phyloP scores from a whole-genome alignment of 1,140 invertebrate genomes.

The Meloidogyne hapla region DNA sequence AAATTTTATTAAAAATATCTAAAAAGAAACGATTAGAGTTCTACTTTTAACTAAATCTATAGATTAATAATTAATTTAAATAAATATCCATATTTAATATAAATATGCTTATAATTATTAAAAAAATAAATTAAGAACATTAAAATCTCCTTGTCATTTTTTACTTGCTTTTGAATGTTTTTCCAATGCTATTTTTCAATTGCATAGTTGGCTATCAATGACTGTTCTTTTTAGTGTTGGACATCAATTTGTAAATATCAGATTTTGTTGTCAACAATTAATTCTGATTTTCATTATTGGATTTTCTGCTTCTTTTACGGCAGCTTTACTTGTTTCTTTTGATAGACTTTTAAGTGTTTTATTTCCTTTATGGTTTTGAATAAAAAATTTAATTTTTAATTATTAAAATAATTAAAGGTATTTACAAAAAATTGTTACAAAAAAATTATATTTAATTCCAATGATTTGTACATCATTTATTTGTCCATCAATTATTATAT shows the following conservation, averaged over 20 bases:
- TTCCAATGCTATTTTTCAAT: not conserved
- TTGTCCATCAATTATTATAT: not conserved
- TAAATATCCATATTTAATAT: not conserved
- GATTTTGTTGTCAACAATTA: slow-evolving; percentile 1
- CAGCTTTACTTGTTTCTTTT: slow-evolving; percentile 11
- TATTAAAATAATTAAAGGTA: not conserved
- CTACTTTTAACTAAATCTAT: too few relatives aligned
- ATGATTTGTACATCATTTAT: slow-evolving; percentile 8
- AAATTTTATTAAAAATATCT: not conserved
- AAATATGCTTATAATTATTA: not conserved
- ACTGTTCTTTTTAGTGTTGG: not conserved
- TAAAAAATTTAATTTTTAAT: not conserved
- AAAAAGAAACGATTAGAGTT: not conserved
- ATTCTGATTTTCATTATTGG: slow-evolving; percentile 8
- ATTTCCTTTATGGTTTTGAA: slow-evolving; percentile 14
- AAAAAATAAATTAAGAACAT: not conserved
- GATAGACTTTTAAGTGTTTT: slow-evolving; percentile 15
- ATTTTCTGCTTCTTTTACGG: not conserved
- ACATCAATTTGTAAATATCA: not conserved
- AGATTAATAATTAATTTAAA: not conserved
- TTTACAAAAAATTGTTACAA: not conserved
- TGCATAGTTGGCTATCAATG: slow-evolving; percentile 1
- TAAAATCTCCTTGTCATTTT: slow-evolving; percentile 18
- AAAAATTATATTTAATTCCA: not conserved
- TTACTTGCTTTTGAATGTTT: slow-evolving; percentile 22